Conservation (phyloP, 1,140 invertebrate species). For the Drosophila rufa region DNA sequence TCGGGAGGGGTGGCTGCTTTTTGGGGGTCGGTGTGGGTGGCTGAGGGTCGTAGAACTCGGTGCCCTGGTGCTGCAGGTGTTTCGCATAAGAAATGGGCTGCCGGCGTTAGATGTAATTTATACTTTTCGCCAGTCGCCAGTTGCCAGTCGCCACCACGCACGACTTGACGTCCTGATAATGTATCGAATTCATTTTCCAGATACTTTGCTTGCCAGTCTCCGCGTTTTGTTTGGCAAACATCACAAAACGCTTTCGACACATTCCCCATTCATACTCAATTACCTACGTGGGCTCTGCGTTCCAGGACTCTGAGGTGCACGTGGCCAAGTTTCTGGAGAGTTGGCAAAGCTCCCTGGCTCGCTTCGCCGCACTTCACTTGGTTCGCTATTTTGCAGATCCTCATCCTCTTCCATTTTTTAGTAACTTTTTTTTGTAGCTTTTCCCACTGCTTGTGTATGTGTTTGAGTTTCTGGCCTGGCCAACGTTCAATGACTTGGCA, state of each 20-base stretch:
- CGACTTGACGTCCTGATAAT: constrained; percentile 82
- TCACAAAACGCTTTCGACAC: constrained; percentile 77
- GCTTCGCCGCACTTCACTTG: constrained; percentile 23
- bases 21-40: background rate
- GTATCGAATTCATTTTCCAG: constrained; percentile 83
- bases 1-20: constrained; percentile 1
- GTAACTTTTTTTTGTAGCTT: constrained; percentile 11
- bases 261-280: constrained; percentile 82
- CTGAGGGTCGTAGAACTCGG: constrained; percentile 19
- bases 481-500: constrained; percentile 77
- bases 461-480: constrained; percentile 62
- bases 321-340: constrained; percentile 45
- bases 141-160: constrained; percentile 74
- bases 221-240: constrained; percentile 78
- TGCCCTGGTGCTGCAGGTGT: constrained; percentile 68
- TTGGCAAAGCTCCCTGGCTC: constrained; percentile 21
- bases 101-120: constrained; percentile 77
- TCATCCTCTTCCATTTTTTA: constrained; percentile 2
- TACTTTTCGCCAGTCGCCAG: constrained; percentile 79
- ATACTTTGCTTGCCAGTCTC: constrained; percentile 74
- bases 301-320: constrained; percentile 20
- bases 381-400: constrained; percentile 11
- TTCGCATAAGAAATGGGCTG: constrained; percentile 76
- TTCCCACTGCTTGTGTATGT: constrained; percentile 15
- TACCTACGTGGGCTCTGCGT: constrained; percentile 67